A percentile compares a stretch with the other conserved stretches of the same genome.
Evolutionary conservation across 2,797 vertebrate species (phyloP).

Genomic region (Anableps anableps): DNA sequence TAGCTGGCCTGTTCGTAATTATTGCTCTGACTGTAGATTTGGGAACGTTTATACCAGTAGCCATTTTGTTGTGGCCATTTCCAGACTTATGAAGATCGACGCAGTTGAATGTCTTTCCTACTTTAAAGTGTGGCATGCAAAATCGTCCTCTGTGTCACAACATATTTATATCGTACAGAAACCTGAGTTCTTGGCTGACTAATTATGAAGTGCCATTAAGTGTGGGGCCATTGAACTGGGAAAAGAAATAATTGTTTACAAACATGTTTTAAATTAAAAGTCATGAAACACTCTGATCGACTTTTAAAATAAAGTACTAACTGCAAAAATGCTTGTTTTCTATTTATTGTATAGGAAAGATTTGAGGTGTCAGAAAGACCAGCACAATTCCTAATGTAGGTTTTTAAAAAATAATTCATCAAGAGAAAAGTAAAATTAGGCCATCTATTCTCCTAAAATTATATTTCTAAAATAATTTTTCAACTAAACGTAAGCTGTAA

Average conservation of each 20-base stretch:
- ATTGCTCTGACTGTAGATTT: background rate
- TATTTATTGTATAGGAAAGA: background rate
- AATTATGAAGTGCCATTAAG: background rate
- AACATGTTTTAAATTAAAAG: background rate
- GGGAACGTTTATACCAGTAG: background rate
- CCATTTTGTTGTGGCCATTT: background rate
- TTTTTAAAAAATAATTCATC: background rate
- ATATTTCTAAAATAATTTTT: constrained; percentile 3
- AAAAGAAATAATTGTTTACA: background rate
- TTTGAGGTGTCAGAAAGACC: background rate
- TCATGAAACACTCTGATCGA: background rate
- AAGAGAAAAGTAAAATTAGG: background rate
- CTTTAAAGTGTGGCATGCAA: background rate
- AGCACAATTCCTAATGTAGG: background rate
- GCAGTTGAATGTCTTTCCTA: background rate
- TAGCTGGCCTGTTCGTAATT: background rate
- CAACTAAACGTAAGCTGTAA: background rate
- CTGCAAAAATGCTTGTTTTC: background rate
- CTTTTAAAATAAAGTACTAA: background rate
- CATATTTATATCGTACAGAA: background rate
- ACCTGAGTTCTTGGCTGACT: background rate
- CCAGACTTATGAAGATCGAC: background rate
- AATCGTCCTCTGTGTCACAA: background rate
- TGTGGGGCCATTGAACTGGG: background rate
- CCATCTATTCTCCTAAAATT: background rate